Percentiles rank a stretch among this genome's conserved stretches.
Conservation (phyloP, 2,797 vertebrate species). For the Anniella stebbinsi region DNA sequence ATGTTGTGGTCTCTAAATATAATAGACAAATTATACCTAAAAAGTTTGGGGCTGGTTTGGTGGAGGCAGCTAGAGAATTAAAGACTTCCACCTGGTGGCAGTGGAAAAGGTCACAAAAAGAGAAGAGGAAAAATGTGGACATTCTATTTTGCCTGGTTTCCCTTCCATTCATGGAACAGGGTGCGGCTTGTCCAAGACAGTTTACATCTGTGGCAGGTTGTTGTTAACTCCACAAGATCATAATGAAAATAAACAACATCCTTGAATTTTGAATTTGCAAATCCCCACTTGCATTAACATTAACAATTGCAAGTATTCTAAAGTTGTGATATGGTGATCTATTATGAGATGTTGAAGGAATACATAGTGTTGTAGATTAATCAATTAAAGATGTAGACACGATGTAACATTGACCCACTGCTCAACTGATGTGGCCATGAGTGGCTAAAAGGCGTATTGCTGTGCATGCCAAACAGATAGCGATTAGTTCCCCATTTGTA, state of each 20-base stretch:
- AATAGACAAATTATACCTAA: too few relatives aligned
- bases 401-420: background rate
- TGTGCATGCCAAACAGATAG: too few relatives aligned
- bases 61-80: too few relatives aligned
- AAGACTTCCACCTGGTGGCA: too few relatives aligned
- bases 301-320: background rate
- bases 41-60: too few relatives aligned
- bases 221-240: background rate
- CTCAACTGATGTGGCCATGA: background rate
- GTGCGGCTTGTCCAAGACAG: background rate
- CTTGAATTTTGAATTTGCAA: background rate
- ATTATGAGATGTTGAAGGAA: background rate
- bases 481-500: too few relatives aligned
- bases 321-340: background rate
- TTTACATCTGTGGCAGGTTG: background rate
- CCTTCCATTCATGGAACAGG: background rate
- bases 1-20: too few relatives aligned
- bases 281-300: background rate
- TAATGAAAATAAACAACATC: too few relatives aligned
- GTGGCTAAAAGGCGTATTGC: background rate
- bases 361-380: background rate
- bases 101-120: too few relatives aligned
- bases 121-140: too few relatives aligned
- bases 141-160: too few relatives aligned
- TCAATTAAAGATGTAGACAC: background rate